Evolutionary conservation across 2,113 vertebrate genomes (phyloP).

Genomic region (Lucifuga dentata): DNA sequence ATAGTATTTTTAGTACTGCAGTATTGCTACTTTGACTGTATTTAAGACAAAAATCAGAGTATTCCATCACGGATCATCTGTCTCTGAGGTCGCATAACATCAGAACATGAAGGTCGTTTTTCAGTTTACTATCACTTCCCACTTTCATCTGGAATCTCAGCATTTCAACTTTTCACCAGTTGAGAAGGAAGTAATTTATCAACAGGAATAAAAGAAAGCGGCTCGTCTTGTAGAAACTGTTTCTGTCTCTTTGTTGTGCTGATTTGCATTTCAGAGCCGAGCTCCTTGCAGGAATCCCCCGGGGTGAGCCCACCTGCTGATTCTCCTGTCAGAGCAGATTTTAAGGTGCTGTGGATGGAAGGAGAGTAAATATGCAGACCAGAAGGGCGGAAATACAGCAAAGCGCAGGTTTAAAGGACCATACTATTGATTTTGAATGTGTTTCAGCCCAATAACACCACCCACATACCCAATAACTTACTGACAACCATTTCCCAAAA

Average conservation of each 20-base stretch:
- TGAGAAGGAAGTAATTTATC: neutral
- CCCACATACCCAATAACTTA: too few species aligned
- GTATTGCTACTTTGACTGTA: too few species aligned
- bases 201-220: constrained; percentile 10
- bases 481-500: too few species aligned
- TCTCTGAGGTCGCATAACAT: too few species aligned
- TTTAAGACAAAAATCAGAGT: too few species aligned
- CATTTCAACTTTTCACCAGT: neutral
- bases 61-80: too few species aligned
- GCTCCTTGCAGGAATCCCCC: constrained; percentile 17
- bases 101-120: too few species aligned
- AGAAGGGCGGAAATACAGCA: constrained; percentile 22
- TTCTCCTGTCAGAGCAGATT: constrained; percentile 49
- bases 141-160: neutral
- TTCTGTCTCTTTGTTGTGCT: constrained; percentile 3
- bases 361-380: constrained; percentile 12
- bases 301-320: constrained; percentile 54
- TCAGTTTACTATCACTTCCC: too few species aligned
- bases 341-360: constrained; percentile 1
- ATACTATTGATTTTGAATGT: too few species aligned
- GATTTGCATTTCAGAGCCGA: constrained; percentile 43
- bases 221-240: constrained; percentile 3
- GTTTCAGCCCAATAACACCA: too few species aligned
- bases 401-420: neutral
- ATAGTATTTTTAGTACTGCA: too few species aligned